Evolutionary conservation across 2,113 vertebrate genomes (phyloP), one percentile per base, ranked within the genome.

Genomic region (Canis aureus): DNA sequence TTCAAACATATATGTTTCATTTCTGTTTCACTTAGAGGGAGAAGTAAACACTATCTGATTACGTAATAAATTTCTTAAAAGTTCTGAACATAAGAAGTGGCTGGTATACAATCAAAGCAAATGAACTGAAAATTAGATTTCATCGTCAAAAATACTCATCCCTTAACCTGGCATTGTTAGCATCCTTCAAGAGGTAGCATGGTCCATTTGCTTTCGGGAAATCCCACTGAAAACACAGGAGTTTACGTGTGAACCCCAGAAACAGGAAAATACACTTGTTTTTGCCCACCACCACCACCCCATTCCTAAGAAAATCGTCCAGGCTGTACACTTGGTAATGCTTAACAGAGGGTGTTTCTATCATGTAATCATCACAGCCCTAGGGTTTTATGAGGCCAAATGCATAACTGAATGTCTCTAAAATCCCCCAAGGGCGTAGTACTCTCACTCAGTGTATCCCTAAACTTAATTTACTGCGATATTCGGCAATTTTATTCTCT

Each of bases 301-400:
- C 12, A 69, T 84, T 93, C 84, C 90, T 95, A 90, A 76, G 96
- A 97, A 98, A 97, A 87, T 93, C 81, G 13, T 95, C 87, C 23
- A 32, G 91, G 69, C 97, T 95, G 60, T 97, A 60, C 95, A 93
- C 98, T 97, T 97, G 85, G 96, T 97, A 98, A 98, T 97, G 95
- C 97, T 95, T 97, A 95, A 78, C 96, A 97, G 92, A 98, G 98
- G 97, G 97, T 98, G 98, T 98, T 98, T 94, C 98, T 98, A 98
- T 97, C 98, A 97, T 98, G 97, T 97, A 97, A 97, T 98, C 97
- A 95, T 92, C 94, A 89, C 89, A 97, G 95, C 95, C 96, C 96
- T 87, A 95, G 97, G 97, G 95, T 97, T 98, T 98, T 97, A 98
- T 98, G 97, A 98, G 97, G 98, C 98, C 98, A 98, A 98, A 98